Base-by-base conservation (phyloP, 1,140 invertebrate species). In the Plectrocnemia conspersa region DNA sequence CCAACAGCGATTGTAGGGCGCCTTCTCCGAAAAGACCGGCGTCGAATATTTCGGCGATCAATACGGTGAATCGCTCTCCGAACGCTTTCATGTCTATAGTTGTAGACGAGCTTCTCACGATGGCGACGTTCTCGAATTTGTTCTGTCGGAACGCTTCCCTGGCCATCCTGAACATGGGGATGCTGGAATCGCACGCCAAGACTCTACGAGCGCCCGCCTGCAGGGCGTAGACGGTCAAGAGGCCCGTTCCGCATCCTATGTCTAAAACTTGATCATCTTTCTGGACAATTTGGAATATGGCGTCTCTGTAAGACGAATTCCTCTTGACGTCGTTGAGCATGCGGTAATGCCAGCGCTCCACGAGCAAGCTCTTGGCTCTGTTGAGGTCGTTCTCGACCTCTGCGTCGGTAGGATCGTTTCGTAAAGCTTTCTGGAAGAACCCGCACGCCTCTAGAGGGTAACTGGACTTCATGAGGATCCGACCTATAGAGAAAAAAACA, bases 21-120 rank as follows among this genome's bases (percentile, higher is more conserved):
- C 80, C 73, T 71, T 90, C 88, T 11, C 88, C 88, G 69, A 90
- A 83, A 18, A 89, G 64, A 2, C 81, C 87, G 54, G 82, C 81
- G 76, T 91, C 88, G 76, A 90, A 84, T 38, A 83, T 83, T 71
- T 91, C 88, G 42, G 85, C 88, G 1, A 89, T 75, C 16, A 89
- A 66, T 5, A 88, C 64, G 59, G 79, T 77, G 25, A 82, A 77
- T 61, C 80, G 82, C 42, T 63, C 67, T 49, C 79, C 75, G 36
- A 85, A 76, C 7, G 63, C 33, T n/a, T 73, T 73, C 7, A 50
- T 10, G 2, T 80, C 72, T 9, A 46, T 11, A 29, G 22, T 24
- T 24, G 19, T 13, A 3, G 52, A 54, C 1, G 11, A 7, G 5
- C 29, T 19, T 13, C 32, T 42, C 1, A 42, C 7, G 1, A 42